Evolutionary conservation across 2,797 vertebrate species (phyloP).

Genomic region (Gephyroberyx darwinii): DNA sequence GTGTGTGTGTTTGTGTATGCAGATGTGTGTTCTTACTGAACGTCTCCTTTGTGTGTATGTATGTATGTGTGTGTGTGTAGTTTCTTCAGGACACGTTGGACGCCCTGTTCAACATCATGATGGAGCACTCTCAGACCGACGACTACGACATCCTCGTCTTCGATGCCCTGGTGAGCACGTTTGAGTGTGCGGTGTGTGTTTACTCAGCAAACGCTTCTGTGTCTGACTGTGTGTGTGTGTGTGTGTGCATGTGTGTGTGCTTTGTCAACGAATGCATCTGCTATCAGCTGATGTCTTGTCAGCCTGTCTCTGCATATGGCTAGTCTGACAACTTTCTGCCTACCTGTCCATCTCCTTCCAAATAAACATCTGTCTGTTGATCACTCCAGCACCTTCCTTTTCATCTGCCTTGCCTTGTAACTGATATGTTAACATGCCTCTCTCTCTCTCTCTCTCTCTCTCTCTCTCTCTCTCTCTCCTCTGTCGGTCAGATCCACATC

Average conservation of each 20-base stretch:
- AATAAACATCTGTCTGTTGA: conserved; percentile 43
- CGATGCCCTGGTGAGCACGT: conserved; percentile 90
- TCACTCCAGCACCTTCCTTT: conserved; percentile 20
- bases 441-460: neutral
- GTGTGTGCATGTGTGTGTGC: neutral
- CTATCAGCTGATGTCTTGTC: conserved; percentile 39
- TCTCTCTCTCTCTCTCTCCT: conserved; percentile 20
- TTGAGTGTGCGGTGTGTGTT: conserved; percentile 13
- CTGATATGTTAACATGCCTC: conserved; percentile 30
- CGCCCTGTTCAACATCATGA: conserved; percentile 99
- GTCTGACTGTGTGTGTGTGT: conserved; percentile 17
- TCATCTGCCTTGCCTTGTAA: conserved; percentile 25
- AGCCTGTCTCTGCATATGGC: conserved; percentile 23
- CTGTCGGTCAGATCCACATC: conserved; percentile 91
- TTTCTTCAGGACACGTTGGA: conserved; percentile 97
- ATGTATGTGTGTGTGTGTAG: conserved; percentile 69
- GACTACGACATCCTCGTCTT: conserved; percentile 98
- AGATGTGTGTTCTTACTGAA: conserved; percentile 6
- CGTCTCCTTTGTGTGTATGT: conserved; percentile 1
- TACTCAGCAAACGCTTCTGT: conserved; percentile 6
- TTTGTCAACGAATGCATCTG: conserved; percentile 27
- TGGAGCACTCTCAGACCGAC: conserved; percentile 94
- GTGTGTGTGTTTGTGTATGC: conserved; percentile 45
- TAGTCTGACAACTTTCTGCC: conserved; percentile 30
- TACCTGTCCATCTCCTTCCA: conserved; percentile 32